These are phyloP conservation scores for Benitochromis conjunctus DNA, from an alignment of 2,113 vertebrate species.

Conservation along the genomic window DNA sequence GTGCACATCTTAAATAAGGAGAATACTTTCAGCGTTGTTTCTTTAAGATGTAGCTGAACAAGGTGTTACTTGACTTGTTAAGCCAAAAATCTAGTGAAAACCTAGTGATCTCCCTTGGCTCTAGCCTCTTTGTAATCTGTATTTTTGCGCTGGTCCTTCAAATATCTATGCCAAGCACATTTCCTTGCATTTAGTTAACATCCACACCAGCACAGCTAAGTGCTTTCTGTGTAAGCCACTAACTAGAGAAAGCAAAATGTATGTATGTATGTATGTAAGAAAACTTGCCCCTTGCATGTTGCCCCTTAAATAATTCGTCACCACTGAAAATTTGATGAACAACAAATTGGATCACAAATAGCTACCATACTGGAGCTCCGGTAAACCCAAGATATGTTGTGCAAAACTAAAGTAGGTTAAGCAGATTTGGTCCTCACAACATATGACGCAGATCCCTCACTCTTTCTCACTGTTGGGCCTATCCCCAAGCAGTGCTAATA, in stretches of 20 bases:
- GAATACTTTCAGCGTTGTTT: neutral
- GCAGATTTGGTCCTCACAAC: constrained; percentile 73
- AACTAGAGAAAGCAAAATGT: neutral
- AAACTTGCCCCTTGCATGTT: neutral
- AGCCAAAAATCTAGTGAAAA: neutral
- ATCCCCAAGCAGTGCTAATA: constrained; percentile 65
- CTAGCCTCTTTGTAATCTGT: neutral
- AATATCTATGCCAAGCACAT: constrained; percentile 23
- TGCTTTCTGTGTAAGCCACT: neutral
- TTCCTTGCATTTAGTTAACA: neutral
- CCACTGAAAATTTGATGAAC: constrained; percentile 36
- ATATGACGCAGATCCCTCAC: constrained; percentile 66
- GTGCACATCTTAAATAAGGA: neutral
- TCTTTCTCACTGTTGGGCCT: constrained; percentile 46
- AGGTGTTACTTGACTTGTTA: neutral
- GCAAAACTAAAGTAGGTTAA: constrained; percentile 73
- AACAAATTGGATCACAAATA: constrained; percentile 22
- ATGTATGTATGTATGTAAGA: neutral
- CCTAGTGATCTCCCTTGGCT: neutral
- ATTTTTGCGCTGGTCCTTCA: constrained; percentile 4
- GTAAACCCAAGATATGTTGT: constrained; percentile 54
- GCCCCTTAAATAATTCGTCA: constrained; percentile 28
- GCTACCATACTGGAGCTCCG: constrained; percentile 35
- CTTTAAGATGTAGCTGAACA: neutral
- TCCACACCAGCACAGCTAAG: neutral